Evolutionary conservation across 1,140 invertebrate genomes (phyloP), one percentile per base, ranked within the genome.

Genomic region (Temnothorax longispinosus): DNA sequence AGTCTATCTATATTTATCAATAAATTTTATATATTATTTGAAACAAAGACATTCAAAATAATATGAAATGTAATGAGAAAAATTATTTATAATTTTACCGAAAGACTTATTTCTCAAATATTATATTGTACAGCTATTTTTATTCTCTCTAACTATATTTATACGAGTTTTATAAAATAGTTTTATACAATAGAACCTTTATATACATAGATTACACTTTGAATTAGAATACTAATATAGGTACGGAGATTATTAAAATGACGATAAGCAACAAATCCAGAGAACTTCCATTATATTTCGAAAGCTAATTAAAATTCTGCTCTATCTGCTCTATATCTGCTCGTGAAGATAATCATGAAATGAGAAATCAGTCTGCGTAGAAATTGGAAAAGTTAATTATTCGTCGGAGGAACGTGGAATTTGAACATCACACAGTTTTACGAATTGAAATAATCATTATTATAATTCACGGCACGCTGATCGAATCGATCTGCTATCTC

Each of bases 301-400:
- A 27, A 62, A 41, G 13, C 21, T 35, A 3, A 54, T 47, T 47
- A 35, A 76, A 64, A 10, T 11, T n/a, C n/a, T 65, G 5, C 13
- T 67, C 32, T 41, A 44, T 62, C n/a, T 65, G 5, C 13, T 67
- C 32, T 41, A 44, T 62, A 44, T 62, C 27, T 27, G 27, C 27
- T 27, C 21, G 41, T 11, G 18, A 27, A 78, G 64, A 67, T 65
- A 18, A 21, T n/a, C 11, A 52, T 72, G 21, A 54, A 41, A 44
- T 32, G 41, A 44, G 38, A 65, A 47, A 65, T 78, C 2, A 38
- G 21, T 44, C 21, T 13, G 38, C 35, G 10, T 21, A 58, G 35
- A 76, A 38, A 62, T 76, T 41, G 27, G 58, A 78, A 67, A 15
- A 65, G 44, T 47, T 47, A 21, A 65, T 78, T 65, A 78, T 65